Percentiles rank a stretch among this genome's conserved stretches.
Evolutionary conservation across 1,140 invertebrate genomes (phyloP).

Genomic region (Polyergus mexicanus): DNA sequence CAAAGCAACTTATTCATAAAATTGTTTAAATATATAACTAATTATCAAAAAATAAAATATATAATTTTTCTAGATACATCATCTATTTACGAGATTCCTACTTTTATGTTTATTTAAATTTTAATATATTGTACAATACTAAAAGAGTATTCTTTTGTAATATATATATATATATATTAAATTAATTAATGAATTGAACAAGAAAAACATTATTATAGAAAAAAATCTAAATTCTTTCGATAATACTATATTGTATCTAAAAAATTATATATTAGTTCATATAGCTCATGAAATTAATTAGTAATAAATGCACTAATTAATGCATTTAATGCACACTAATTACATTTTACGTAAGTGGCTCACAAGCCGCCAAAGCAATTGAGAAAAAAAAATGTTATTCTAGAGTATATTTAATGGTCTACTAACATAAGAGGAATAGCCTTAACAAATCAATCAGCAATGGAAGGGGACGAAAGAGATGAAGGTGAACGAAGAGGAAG

Average conservation of each 20-base stretch:
- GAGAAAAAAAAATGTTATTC: slow-evolving; percentile 17
- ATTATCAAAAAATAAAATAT: background rate
- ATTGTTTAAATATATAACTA: slow-evolving; percentile 13
- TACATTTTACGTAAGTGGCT: slow-evolving; percentile 18
- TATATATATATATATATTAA: background rate
- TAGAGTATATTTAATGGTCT: slow-evolving; percentile 46
- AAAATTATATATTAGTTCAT: background rate
- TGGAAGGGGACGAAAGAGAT: background rate
- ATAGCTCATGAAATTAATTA: background rate
- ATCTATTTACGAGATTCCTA: background rate
- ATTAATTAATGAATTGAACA: background rate
- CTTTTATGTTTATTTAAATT: background rate
- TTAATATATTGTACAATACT: background rate
- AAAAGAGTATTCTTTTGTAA: background rate
- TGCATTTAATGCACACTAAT: background rate
- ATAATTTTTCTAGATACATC: background rate
- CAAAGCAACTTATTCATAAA: slow-evolving; percentile 31
- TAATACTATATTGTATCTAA: background rate
- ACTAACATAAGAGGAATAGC: slow-evolving; percentile 19
- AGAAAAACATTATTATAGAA: background rate
- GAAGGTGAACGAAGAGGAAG: background rate
- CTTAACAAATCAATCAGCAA: slow-evolving; percentile 69
- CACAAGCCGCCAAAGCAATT: slow-evolving; percentile 16
- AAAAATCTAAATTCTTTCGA: background rate
- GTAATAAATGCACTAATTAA: slow-evolving; percentile 27